Evolutionary conservation across 2,113 vertebrate genomes (phyloP), one percentile per base, ranked within the genome.

Genomic region (Sinocyclocheilus grahami): DNA sequence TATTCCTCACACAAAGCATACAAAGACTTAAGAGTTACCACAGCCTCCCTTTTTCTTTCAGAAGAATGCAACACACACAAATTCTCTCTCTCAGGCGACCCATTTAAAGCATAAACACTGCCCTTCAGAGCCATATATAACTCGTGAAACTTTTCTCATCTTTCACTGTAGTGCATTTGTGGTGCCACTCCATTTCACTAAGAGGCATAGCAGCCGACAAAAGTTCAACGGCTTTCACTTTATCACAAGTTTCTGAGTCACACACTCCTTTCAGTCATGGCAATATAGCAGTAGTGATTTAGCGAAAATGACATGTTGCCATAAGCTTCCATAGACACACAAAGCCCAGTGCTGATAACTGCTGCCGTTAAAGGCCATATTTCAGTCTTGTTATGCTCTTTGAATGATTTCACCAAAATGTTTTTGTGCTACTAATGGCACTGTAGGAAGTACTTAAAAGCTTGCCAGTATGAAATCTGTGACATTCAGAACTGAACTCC

Each of bases 201-300:
- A 6, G 13, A 82, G 16, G 11, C 65, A 33, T 33, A 82, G 86
- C 81, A 85, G 71, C 67, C 24, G 12, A 42, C 6, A 60, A 48
- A 63, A 75, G 79, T 62, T 84, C 69, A 69, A 9, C 46, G 24
- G 46, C 69, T 79, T 83, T 82, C 62, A 78, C 82, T 86, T 85
- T 75, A 85, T 60, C 76, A 78, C 71, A 42, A 16, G 8, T 78
- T 46, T 79, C 46, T 86, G 82, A 88, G 39, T 88, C 86, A 83
- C 62, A 74, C 46, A 48, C 46, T 48, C 46, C 46, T 12, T 48
- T 48, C 46, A 48, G 46, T 48, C 46, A 48, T 0, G 46, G 46
- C 46, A 48, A 3, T 48, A 48, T 48, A 48, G 46, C 10, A 48
- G 46, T 12, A 48, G 46, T 48, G 46, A 48, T 48, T 48, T 12